Evolutionary conservation across 92 coral and sea anemone species (phyloP), one percentile per base, ranked within the genome.

Genomic region (Isaurus tuberculatus): DNA sequence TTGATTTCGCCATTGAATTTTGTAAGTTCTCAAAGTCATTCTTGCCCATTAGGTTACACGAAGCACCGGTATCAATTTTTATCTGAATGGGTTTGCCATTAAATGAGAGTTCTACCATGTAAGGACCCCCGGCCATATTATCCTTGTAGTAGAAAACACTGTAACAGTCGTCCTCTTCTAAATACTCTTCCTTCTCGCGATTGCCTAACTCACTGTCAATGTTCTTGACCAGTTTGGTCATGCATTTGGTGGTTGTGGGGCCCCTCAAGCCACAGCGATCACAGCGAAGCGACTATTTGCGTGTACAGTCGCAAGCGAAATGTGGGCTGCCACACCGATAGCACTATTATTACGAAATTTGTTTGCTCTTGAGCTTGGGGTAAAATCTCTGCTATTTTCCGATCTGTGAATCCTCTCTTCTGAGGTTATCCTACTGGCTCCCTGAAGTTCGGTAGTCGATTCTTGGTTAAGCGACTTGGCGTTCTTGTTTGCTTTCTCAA

Each of bases 291-390:
- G 74, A 33, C 44, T 28, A 25, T 7, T 69, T 69, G 74, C 43
- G 51, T 33, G 44, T 33, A 69, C 74, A 69, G 43, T 69, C 51
- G 27, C 44, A 25, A 7, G 74, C 44, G 27, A 33, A 33, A n/a
- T 69, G 74, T 33, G 23, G 43, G 44, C 51, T 27, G 43, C 74
- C 74, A 69, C 74, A 69, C 43, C 43, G 44, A 28, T 69, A 42
- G 51, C 74, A 69, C 51, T 69, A 42, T 69, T 27, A 25, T 33
- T 30, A 43, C 43, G 27, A 28, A 69, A 22, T 42, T 69, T 33
- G 51, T 42, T 69, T 69, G 65, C 28, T 13, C 29, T 58, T 58
- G n/a, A 58, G 65, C 65, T 58, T 58, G 65, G 9, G n/a, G 29
- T 58, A 17, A 58, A 22, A 58, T 58, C 65, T n/a, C 65, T 58